Evolutionary conservation across 2,113 vertebrate species (phyloP).

Genomic region (Bubalus kerabau): DNA sequence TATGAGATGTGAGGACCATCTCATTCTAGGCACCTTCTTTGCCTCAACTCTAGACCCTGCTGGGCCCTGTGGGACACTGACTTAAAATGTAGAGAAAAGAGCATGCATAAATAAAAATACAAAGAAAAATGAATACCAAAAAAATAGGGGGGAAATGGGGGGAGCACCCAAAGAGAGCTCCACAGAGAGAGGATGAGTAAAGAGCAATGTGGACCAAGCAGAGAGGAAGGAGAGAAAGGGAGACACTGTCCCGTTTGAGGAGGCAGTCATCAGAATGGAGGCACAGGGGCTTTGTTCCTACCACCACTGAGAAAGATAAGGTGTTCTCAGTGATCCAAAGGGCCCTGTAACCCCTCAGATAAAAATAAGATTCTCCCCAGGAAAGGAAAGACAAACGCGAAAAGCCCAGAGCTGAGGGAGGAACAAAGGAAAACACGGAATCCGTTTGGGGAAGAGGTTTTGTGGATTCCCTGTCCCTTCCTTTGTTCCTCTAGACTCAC

Average conservation of each 20-base stretch:
- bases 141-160: not conserved
- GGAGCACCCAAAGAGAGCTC: not conserved
- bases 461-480: not conserved
- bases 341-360: not conserved
- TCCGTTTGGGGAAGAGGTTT: not conserved
- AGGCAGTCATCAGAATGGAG: not conserved
- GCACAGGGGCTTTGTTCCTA: not conserved
- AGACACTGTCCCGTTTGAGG: not conserved
- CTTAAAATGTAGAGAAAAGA: not conserved
- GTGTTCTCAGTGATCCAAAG: not conserved
- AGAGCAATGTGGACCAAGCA: not conserved
- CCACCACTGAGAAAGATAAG: not conserved
- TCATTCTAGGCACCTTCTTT: not conserved
- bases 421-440: not conserved
- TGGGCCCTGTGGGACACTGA: not conserved
- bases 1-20: not conserved
- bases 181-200: not conserved
- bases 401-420: not conserved
- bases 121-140: not conserved
- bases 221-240: not conserved
- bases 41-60: not conserved
- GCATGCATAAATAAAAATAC: not conserved
- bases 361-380: not conserved
- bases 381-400: not conserved
- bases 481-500: not conserved